Conservation (phyloP, 2,888 invertebrate genomes). For the Dendrolimus pini region DNA sequence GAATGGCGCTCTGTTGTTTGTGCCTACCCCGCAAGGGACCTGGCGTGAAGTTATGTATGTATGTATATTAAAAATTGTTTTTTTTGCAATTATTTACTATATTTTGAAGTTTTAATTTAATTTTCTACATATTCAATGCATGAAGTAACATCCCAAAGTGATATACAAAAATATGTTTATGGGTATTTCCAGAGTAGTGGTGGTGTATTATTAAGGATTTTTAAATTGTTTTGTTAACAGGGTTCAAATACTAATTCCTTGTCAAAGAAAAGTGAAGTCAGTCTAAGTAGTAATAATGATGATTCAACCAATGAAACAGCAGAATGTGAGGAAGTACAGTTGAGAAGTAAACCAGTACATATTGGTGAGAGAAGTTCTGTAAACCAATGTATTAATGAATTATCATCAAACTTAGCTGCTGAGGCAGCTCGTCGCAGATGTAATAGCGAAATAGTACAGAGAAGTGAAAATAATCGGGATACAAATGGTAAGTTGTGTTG, state of each 20-base stretch:
- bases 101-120: too few relatives aligned
- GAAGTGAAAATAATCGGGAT: slow-evolving; percentile 56
- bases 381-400: slow-evolving; percentile 83
- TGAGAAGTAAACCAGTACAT: slow-evolving; percentile 51
- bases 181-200: too few relatives aligned
- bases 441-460: slow-evolving; percentile 68
- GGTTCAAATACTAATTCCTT: slow-evolving; percentile 54
- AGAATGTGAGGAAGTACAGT: slow-evolving; percentile 57
- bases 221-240: slow-evolving; percentile 21
- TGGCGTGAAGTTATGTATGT: too few relatives aligned
- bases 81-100: too few relatives aligned
- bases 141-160: too few relatives aligned
- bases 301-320: slow-evolving; percentile 44
- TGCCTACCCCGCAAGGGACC: too few relatives aligned
- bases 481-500: slow-evolving; percentile 37
- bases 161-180: too few relatives aligned
- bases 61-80: too few relatives aligned
- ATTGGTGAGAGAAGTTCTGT: slow-evolving; percentile 67
- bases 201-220: too few relatives aligned
- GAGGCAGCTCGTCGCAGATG: slow-evolving; percentile 64
- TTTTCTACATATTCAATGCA: too few relatives aligned
- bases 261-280: slow-evolving; percentile 57
- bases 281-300: slow-evolving; percentile 51
- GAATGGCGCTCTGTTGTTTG: too few relatives aligned
- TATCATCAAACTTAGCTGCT: slow-evolving; percentile 75